These are phyloP conservation scores for Alexandromys fortis DNA, from an alignment of 2,113 vertebrate genomes.

Conservation along the genomic window DNA sequence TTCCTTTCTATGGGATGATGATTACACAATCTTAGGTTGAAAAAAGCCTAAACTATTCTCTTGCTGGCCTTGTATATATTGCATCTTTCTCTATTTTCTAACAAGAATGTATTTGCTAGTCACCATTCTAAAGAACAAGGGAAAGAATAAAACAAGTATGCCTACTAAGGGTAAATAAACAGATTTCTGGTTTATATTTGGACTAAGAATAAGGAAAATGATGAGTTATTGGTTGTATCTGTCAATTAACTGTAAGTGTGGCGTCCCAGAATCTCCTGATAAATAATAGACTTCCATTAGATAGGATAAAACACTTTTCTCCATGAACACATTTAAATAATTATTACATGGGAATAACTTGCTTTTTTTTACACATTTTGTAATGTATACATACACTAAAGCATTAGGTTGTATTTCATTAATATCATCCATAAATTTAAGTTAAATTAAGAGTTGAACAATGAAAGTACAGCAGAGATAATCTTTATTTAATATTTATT, in stretches of 20 bases:
- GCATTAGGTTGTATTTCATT: background rate
- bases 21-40: background rate
- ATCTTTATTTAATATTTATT: background rate
- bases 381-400: background rate
- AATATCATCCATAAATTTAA: background rate
- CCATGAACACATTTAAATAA: background rate
- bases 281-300: background rate
- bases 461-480: background rate
- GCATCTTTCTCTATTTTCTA: background rate
- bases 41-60: background rate
- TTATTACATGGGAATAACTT: background rate
- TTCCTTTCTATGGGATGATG: background rate
- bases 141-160: background rate
- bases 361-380: background rate
- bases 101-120: accelerated
- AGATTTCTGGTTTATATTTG: background rate
- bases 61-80: background rate
- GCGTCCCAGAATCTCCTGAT: background rate
- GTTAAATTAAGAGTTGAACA: background rate
- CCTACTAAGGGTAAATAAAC: background rate
- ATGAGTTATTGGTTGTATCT: background rate
- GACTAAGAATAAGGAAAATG: background rate
- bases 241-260: background rate
- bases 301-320: background rate
- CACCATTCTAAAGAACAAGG: background rate